phyloP scores from a whole-genome alignment of 2,113 vertebrate species.

The Glareola pratincola region DNA sequence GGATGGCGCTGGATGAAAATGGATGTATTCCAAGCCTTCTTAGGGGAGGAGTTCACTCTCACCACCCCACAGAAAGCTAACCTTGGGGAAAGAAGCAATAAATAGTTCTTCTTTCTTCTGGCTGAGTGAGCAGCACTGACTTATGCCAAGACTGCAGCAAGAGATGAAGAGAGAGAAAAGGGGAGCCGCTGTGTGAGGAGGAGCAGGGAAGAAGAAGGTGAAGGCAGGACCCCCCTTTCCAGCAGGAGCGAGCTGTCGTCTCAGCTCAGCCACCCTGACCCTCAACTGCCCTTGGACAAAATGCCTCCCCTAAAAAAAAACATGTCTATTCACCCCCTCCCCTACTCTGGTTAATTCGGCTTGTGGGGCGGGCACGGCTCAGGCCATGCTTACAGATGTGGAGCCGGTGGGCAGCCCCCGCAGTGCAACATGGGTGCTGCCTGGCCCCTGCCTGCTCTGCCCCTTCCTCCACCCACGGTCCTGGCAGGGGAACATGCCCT shows the following conservation, averaged over 20 bases:
- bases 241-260: fast-evolving
- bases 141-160: not conserved
- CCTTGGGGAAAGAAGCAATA: not conserved
- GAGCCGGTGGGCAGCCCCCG: not conserved
- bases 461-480: not conserved
- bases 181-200: not conserved
- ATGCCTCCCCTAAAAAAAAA: not conserved
- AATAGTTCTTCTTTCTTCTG: not conserved
- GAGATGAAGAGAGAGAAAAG: not conserved
- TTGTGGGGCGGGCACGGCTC: fast-evolving
- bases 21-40: not conserved
- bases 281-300: not conserved
- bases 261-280: not conserved
- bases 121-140: not conserved
- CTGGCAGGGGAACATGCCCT: fast-evolving
- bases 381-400: not conserved
- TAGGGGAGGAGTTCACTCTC: not conserved
- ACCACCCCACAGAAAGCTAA: not conserved
- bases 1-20: not conserved
- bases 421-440: not conserved
- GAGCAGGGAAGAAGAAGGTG: not conserved
- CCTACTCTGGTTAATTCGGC: not conserved
- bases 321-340: not conserved
- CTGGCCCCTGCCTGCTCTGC: not conserved
- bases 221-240: not conserved